These are phyloP conservation scores for Xestoiulus laeticollis DNA, from an alignment of 2,888 invertebrate genomes.

Conservation along the genomic window DNA sequence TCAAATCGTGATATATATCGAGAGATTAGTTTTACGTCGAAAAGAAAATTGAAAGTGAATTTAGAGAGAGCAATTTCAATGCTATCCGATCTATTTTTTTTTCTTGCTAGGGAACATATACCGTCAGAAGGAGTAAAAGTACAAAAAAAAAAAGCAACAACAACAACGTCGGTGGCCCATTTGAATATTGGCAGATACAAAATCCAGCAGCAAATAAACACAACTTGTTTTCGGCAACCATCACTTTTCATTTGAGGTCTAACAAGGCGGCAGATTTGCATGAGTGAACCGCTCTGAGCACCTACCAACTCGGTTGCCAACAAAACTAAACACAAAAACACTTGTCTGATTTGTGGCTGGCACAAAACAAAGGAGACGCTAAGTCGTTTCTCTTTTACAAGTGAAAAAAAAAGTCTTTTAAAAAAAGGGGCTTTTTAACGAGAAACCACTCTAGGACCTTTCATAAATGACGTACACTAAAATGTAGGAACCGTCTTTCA, in stretches of 20 bases:
- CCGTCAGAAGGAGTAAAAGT: background rate
- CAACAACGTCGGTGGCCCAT: background rate
- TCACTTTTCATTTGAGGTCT: constrained; percentile 49
- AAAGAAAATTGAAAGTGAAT: constrained; percentile 37
- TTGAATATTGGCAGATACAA: constrained; percentile 21
- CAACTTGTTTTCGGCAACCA: constrained; percentile 33
- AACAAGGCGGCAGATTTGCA: constrained; percentile 44
- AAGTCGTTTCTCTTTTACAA: background rate
- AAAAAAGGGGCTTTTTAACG: background rate
- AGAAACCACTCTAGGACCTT: no score
- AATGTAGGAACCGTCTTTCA: background rate
- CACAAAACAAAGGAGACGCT: background rate
- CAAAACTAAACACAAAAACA: constrained; percentile 50
- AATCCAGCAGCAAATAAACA: constrained; percentile 29
- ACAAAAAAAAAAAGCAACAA: constrained; percentile 23
- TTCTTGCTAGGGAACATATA: background rate
- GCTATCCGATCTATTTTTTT: background rate
- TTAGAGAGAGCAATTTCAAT: constrained; percentile 25
- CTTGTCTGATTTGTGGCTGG: constrained; percentile 53
- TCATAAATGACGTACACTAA: background rate
- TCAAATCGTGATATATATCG: constrained; percentile 34
- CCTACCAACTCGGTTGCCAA: constrained; percentile 39
- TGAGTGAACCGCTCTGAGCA: constrained; percentile 34
- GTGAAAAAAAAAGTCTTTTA: background rate
- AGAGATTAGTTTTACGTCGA: constrained; percentile 37